These are phyloP conservation scores for Amblyraja radiata DNA, from an alignment of 2,797 vertebrate species.

Conservation along the genomic window DNA sequence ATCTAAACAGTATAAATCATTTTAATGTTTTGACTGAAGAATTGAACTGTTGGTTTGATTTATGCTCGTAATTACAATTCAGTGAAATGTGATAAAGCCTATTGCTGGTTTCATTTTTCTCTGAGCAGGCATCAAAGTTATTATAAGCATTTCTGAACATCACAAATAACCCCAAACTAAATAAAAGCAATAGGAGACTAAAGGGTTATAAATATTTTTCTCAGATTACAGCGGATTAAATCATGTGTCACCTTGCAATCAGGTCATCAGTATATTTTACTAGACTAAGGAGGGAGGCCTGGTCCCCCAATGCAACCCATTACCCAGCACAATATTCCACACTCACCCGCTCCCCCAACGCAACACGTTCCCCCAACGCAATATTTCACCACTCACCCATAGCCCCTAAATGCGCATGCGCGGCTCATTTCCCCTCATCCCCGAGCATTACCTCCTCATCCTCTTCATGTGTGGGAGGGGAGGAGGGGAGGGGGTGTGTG, in stretches of 20 bases:
- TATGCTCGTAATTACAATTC: slow-evolving; percentile 23
- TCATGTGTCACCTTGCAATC: not conserved
- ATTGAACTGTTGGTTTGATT: not conserved
- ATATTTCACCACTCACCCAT: too few relatives aligned
- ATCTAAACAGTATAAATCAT: slow-evolving; percentile 25
- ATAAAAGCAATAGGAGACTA: not conserved
- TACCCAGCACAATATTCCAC: too few relatives aligned
- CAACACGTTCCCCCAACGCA: too few relatives aligned
- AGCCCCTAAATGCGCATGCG: too few relatives aligned
- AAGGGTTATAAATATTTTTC: not conserved
- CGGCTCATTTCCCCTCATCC: too few relatives aligned
- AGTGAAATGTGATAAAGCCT: not conserved
- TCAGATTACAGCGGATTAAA: not conserved
- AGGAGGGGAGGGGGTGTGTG: too few relatives aligned
- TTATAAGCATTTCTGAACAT: not conserved
- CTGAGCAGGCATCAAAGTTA: not conserved
- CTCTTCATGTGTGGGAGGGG: too few relatives aligned
- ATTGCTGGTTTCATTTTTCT: slow-evolving; percentile 7
- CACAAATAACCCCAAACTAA: not conserved
- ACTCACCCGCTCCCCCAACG: too few relatives aligned
- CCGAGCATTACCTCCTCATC: too few relatives aligned
- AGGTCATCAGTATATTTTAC: not conserved
- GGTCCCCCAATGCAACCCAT: too few relatives aligned
- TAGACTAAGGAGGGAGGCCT: too few relatives aligned
- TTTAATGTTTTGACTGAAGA: slow-evolving; percentile 1